Base-by-base conservation (phyloP, 2,113 vertebrate species). In the Thunnus maccoyii region DNA sequence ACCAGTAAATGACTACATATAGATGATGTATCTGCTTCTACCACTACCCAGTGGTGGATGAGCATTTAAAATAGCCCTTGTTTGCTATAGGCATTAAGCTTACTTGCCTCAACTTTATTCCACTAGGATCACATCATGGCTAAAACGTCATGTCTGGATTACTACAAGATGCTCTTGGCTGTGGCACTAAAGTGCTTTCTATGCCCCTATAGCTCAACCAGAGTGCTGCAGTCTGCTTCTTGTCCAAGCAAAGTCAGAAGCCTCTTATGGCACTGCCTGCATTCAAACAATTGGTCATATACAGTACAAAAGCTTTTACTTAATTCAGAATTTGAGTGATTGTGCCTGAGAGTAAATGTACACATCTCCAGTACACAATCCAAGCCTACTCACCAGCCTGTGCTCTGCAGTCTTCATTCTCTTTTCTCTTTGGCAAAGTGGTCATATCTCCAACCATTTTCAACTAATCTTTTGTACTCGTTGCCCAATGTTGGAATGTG, bases 131-230 rank as follows among this genome's bases (percentile, higher is more conserved):
- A 81, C 55, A 73, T 78, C 66, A 54, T n/a, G 48, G 61, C 78
- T 46, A 57, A 50, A 69, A 79, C 56, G 70, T 79, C 22, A 18
- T 68, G 60, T 61, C 22, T 66, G 61, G 32, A 75, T 65, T 72
- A 71, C 51, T 83, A 64, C 36, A 69, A 60, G 44, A 76, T 6
- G 70, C 78, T 65, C 50, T 75, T 66, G 74, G 80, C 80, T 79
- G 62, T 75, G 75, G 61, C 67, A 78, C 61, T 64, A 27, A 82
- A 79, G 72, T 50, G 60, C 65, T 81, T 64, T 60, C 7, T 54
- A 6, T 56, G 14, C 46, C 22, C 64, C 72, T 71, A 79, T 44
- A 83, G 62, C 68, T 69, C 65, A 70, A 51, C 46, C 46, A 68
- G 61, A 64, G 66, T 30, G 72, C 48, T 71, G 72, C 6, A n/a